Conservation (phyloP, 2,797 vertebrate genomes). For the Mus minutoides region DNA sequence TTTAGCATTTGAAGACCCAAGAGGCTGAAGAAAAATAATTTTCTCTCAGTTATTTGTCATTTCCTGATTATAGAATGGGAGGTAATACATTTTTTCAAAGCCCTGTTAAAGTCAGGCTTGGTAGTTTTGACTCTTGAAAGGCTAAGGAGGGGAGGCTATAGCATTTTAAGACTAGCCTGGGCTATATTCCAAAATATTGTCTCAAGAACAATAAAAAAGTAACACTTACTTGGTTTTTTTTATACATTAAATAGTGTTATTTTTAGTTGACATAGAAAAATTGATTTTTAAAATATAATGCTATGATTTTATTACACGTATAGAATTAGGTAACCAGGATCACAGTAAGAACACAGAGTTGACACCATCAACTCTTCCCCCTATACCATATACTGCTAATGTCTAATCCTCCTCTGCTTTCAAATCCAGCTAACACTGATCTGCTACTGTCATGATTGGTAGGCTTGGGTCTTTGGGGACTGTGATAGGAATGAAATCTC, state of each 20-base stretch:
- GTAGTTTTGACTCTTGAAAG: not conserved
- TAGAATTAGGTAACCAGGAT: not conserved
- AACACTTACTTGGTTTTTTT: not conserved
- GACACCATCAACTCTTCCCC: not conserved
- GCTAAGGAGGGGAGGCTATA: not conserved
- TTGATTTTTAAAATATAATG: not conserved
- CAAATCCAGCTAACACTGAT: not conserved
- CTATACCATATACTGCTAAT: too few relatives aligned
- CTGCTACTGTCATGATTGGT: not conserved
- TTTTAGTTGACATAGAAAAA: not conserved
- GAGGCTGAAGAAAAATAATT: not conserved
- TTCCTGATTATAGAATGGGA: not conserved
- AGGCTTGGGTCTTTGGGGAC: not conserved
- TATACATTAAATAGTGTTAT: slow-evolving; percentile 11
- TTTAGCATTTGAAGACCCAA: not conserved
- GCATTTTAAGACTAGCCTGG: not conserved
- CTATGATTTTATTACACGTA: not conserved
- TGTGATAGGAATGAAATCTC: not conserved
- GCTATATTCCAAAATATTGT: not conserved
- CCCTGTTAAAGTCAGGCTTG: not conserved
- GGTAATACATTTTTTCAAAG: not conserved
- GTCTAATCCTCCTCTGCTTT: not conserved
- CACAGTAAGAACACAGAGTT: not conserved
- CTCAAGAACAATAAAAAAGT: not conserved
- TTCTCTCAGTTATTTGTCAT: not conserved